These are phyloP conservation scores for Cercocebus atys DNA, from an alignment of 2,113 vertebrate species.

Conservation along the genomic window DNA sequence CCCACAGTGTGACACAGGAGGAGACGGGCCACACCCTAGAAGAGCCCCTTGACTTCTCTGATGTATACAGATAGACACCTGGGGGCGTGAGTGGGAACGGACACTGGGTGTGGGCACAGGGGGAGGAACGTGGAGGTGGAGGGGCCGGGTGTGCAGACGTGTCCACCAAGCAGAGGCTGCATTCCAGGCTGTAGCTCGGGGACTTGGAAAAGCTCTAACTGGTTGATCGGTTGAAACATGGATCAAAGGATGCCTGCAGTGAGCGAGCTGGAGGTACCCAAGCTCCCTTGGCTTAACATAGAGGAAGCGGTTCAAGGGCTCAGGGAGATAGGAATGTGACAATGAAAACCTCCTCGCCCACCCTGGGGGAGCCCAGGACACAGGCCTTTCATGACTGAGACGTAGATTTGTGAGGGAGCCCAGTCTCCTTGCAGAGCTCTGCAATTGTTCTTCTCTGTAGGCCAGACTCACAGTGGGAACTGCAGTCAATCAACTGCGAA, in stretches of 20 bases:
- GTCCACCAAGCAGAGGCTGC: too few relatives aligned
- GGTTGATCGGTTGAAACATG: neutral
- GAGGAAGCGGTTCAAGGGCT: neutral
- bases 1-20: neutral
- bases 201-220: neutral
- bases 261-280: neutral
- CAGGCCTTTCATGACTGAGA: neutral
- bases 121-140: neutral
- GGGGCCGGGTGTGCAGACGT: neutral
- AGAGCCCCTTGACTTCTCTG: neutral
- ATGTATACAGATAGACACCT: neutral
- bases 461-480: neutral
- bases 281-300: neutral
- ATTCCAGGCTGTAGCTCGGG: neutral
- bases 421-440: too few relatives aligned
- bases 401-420: rapidly evolving
- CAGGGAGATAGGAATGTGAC: neutral
- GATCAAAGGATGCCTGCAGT: neutral
- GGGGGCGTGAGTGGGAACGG: too few relatives aligned
- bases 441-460: neutral
- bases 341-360: neutral
- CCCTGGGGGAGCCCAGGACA: neutral
- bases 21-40: neutral
- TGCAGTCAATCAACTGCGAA: neutral
- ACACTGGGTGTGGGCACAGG: neutral